Conservation (phyloP, 2,797 vertebrate genomes). For the Menidia menidia region DNA sequence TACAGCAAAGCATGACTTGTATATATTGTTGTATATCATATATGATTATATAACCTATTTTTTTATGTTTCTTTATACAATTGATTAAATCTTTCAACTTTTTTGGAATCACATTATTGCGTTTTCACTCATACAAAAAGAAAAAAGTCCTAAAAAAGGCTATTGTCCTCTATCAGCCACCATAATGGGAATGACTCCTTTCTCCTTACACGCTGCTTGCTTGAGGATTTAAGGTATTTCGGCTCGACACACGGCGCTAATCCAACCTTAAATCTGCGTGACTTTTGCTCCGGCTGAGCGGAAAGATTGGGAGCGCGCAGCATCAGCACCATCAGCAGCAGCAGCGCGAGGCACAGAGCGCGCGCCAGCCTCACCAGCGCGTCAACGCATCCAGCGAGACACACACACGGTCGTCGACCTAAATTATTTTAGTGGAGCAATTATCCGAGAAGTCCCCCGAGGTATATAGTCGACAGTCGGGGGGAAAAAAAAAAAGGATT, state of each 20-base stretch:
- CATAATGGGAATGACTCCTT: neutral
- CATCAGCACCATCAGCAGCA: constrained; percentile 37
- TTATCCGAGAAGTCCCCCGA: constrained; percentile 74
- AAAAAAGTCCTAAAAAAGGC: too few relatives aligned
- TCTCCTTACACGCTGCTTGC: constrained; percentile 14
- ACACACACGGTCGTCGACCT: constrained; percentile 68
- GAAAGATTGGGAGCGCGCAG: constrained; percentile 39
- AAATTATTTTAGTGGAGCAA: constrained; percentile 73
- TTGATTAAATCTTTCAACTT: too few relatives aligned
- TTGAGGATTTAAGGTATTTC: constrained; percentile 25
- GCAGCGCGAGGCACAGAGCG: constrained; percentile 26
- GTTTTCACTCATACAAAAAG: too few relatives aligned
- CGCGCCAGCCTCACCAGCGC: constrained; percentile 35
- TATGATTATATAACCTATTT: too few relatives aligned
- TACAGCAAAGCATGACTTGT: too few relatives aligned
- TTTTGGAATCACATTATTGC: too few relatives aligned
- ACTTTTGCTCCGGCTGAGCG: constrained; percentile 42
- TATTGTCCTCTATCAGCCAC: neutral
- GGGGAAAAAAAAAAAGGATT: constrained; percentile 47
- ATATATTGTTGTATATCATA: too few relatives aligned
- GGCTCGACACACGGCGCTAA: constrained; percentile 17
- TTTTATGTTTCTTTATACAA: too few relatives aligned
- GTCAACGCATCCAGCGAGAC: constrained; percentile 25
- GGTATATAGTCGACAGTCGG: constrained; percentile 49
- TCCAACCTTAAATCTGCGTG: constrained; percentile 36